Percentiles rank a stretch among this genome's conserved stretches.
These are phyloP conservation scores for Holothuria glaberrima DNA, from an alignment of 35 echinoderm and acorn worm genomes.

Conservation along the genomic window DNA sequence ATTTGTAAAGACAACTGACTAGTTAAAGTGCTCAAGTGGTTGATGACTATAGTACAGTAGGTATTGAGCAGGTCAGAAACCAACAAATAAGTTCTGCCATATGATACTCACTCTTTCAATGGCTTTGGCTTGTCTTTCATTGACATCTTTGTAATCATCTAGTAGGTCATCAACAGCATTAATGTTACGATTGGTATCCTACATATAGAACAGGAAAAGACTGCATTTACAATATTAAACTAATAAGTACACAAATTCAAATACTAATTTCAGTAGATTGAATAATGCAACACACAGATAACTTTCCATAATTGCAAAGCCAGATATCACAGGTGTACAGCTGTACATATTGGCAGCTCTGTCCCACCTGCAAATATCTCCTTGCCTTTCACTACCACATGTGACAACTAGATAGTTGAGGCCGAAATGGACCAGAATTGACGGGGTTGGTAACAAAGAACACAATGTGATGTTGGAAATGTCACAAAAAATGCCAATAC, in stretches of 20 bases:
- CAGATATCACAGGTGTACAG: no score
- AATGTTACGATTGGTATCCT: slow-evolving; percentile 79
- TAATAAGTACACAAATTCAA: not conserved
- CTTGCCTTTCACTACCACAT: not conserved
- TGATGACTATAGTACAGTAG: no score
- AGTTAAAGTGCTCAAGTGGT: no score
- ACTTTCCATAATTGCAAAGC: not conserved
- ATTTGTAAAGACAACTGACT: no score
- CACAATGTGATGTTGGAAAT: not conserved
- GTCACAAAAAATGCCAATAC: no score
- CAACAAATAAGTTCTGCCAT: no score
- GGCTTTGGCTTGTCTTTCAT: slow-evolving; percentile 71
- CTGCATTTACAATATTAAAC: not conserved
- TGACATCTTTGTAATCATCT: slow-evolving; percentile 56
- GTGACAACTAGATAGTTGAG: not conserved
- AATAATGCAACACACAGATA: not conserved
- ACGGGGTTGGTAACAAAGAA: not conserved
- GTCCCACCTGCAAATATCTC: not conserved
- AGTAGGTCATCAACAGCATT: slow-evolving; percentile 70
- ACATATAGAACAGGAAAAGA: not conserved
- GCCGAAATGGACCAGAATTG: not conserved
- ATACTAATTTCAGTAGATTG: not conserved
- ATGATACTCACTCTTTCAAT: slow-evolving; percentile 69
- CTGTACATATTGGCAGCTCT: no score
- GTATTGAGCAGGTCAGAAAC: no score